phyloP scores from a whole-genome alignment of 2,113 vertebrate genomes.

The Crypturellus undulatus region DNA sequence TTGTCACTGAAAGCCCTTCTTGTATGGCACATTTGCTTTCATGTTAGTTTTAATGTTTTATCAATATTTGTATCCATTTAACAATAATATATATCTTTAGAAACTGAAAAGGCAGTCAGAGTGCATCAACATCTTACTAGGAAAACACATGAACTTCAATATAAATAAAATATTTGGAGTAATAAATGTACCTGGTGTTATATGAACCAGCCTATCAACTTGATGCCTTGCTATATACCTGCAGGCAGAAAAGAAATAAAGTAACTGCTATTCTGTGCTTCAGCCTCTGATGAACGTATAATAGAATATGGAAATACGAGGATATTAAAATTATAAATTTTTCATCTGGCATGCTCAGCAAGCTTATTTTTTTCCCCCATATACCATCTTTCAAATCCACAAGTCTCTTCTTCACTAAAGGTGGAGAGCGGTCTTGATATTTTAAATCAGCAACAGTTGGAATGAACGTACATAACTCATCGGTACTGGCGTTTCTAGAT shows the following conservation, averaged over 20 bases:
- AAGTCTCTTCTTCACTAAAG: not conserved
- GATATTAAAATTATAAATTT: conserved; percentile 65
- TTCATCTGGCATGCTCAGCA: conserved; percentile 20
- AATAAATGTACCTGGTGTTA: conserved; percentile 11
- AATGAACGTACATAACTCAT: conserved; percentile 16
- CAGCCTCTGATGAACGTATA: conserved; percentile 28
- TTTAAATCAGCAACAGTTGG: conserved; percentile 16
- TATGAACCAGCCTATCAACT: conserved; percentile 26
- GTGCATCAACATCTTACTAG: not conserved
- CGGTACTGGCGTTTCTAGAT: conserved; percentile 11
- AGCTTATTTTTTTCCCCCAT: conserved; percentile 16
- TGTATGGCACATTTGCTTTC: not conserved
- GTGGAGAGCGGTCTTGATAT: conserved; percentile 8
- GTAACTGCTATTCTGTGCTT: not conserved
- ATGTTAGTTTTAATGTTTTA: not conserved
- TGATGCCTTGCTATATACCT: conserved; percentile 26
- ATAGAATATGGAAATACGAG: conserved; percentile 54
- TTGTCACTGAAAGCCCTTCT: not conserved
- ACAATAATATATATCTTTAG: not conserved
- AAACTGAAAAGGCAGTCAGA: conserved; percentile 19
- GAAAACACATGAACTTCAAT: not conserved
- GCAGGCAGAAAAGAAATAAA: conserved; percentile 37
- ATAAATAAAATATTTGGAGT: conserved; percentile 65
- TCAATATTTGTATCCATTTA: conserved; percentile 31
- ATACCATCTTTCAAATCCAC: not conserved